These are phyloP conservation scores for Marmota monax DNA, from an alignment of 2,113 vertebrate genomes.

Conservation along the genomic window DNA sequence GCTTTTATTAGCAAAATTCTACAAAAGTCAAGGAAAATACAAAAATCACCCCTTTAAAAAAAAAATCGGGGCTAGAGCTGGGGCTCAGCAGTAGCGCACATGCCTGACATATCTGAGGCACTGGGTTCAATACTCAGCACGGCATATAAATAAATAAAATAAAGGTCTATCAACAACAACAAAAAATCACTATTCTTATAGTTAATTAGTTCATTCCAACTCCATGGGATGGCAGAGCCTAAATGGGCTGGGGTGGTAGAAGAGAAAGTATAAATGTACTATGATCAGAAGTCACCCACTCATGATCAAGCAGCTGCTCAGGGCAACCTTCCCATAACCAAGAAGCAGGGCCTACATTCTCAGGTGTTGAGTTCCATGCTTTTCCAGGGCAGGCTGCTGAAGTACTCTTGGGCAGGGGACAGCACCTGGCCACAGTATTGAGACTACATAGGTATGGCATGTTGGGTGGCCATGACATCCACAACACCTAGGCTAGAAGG, in stretches of 20 bases:
- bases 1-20: background rate
- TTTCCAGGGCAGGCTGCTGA: background rate
- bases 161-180: too few relatives aligned
- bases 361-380: background rate
- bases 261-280: background rate
- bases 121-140: too few relatives aligned
- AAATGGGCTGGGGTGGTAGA: background rate
- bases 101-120: too few relatives aligned
- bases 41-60: background rate
- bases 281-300: background rate
- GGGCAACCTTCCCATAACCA: background rate
- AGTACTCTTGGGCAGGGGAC: background rate
- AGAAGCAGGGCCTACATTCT: background rate
- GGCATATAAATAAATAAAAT: too few relatives aligned
- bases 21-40: background rate
- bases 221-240: background rate
- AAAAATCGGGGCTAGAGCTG: too few relatives aligned
- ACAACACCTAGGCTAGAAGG: background rate
- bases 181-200: constrained; percentile 29
- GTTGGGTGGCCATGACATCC: background rate
- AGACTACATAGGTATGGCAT: background rate
- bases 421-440: background rate
- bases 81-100: too few relatives aligned
- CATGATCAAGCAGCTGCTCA: background rate
- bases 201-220: background rate